These are phyloP conservation scores for Fulmarus glacialis DNA, from an alignment of 2,113 vertebrate genomes.

Conservation along the genomic window DNA sequence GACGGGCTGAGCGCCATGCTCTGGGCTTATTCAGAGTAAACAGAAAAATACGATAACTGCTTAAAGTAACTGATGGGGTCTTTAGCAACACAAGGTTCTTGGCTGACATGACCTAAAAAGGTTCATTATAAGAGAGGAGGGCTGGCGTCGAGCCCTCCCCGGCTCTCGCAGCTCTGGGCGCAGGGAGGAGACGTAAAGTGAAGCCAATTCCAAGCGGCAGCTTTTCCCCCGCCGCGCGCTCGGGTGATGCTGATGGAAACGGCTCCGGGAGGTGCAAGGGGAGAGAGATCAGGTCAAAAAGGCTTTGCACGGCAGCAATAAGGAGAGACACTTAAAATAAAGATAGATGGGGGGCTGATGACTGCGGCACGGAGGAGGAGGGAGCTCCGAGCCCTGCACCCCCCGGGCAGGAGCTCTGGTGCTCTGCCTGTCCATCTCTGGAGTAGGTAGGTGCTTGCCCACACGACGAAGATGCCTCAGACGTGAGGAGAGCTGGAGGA, in stretches of 20 bases:
- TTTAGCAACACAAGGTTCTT: background rate
- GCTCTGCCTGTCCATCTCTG: background rate
- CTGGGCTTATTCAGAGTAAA: background rate
- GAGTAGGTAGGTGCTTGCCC: background rate
- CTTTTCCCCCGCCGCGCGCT: background rate
- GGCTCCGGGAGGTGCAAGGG: background rate
- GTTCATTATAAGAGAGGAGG: background rate
- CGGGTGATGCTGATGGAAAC: accelerated
- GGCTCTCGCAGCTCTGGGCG: background rate
- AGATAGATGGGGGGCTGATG: background rate
- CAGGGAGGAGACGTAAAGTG: background rate
- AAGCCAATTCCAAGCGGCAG: background rate
- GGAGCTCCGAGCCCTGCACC: accelerated
- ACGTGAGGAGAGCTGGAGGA: background rate
- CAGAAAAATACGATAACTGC: background rate
- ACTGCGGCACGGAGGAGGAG: accelerated
- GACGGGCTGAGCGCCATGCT: background rate
- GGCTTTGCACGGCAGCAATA: background rate
- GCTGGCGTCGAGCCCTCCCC: background rate
- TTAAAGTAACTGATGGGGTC: background rate
- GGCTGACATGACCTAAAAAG: background rate
- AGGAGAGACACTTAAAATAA: background rate
- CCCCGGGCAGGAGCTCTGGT: background rate
- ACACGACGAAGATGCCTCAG: background rate
- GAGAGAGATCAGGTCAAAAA: background rate